Base-by-base conservation (phyloP, 2,797 vertebrate species). In the Percopsis omiscomaycus region DNA sequence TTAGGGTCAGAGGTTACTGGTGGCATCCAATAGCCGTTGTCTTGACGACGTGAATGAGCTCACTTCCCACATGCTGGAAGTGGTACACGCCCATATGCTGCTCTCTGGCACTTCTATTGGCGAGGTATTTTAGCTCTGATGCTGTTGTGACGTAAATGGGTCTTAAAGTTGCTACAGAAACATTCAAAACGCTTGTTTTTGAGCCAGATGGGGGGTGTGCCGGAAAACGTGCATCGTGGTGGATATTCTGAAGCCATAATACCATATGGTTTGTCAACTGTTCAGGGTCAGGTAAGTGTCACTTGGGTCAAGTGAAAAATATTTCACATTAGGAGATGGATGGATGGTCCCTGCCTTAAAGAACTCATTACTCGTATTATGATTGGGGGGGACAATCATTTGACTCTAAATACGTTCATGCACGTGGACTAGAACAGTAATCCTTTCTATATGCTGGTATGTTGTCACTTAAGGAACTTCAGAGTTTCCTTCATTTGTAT, bases 1-100 rank as follows among this genome's bases (percentile, higher is more conserved):
- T 15, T 9, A 89, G 87, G 84, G 59, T 63, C 55, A 73, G 60
- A 89, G 70, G 57, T 72, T 51, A 8, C 14, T 86, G 59, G 29
- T 77, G 67, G 78, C 82, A 0, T 49, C 52, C 57, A 9, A 55
- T 3, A 37, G 84, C 10, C 75, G 64, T 30, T 10, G n/a, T 27
- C 11, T 88, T n/a, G 12, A 28, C 2, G 86, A 89, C 71, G 55
- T 62, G 49, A 89, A 90, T 67, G 84, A 89, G 66, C 81, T 90
- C 61, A 86, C 84, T 0, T 89, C 89, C 60, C 88, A 90, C 69
- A 88, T 84, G 80, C 45, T 90, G 74, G 87, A 87, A 4, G 88
- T 88, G 51, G 77, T 90, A 1, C 75, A 75, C 1, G 77, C 87
- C 16, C 86, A 88, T 9, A 74, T 81, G 77, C 49, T 61, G 15